Conservation (phyloP, 2,888 invertebrate species). For the Torymus auratus region DNA sequence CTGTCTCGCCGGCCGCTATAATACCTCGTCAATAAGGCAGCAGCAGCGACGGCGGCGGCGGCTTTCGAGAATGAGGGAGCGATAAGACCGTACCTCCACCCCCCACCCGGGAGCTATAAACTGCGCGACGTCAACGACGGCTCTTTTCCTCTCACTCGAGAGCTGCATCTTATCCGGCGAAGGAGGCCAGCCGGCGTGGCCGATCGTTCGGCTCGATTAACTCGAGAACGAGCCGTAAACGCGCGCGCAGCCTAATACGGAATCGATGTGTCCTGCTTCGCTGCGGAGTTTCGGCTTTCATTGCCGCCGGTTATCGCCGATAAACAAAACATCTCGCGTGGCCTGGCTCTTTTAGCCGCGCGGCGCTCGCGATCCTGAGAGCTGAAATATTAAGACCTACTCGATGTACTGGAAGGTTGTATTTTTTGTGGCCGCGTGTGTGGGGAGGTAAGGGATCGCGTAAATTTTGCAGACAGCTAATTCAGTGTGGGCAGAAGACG, state of each 20-base stretch:
- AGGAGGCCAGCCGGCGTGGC: neutral
- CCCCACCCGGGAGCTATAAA: no score
- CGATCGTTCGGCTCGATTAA: slow-evolving; percentile 51
- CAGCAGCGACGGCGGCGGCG: no score
- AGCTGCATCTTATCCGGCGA: neutral
- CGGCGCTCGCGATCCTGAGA: no score
- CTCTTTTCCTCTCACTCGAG: slow-evolving; percentile 21
- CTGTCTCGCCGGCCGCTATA: no score
- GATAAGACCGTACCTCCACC: no score
- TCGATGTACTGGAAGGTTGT: neutral
- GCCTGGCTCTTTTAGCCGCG: neutral
- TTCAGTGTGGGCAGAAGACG: no score
- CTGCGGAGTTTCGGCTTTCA: slow-evolving; percentile 37
- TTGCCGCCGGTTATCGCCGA: slow-evolving; percentile 3
- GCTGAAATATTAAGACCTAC: neutral
- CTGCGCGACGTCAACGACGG: neutral
- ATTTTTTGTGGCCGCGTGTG: neutral
- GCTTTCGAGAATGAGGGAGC: no score
- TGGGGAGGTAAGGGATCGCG: no score
- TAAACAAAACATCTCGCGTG: slow-evolving; percentile 1
- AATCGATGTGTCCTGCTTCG: slow-evolving; percentile 31
- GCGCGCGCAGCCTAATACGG: slow-evolving; percentile 42
- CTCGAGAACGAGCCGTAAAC: slow-evolving; percentile 46
- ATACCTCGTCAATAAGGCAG: no score
- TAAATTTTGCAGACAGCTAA: no score